phyloP scores from a whole-genome alignment of 2,888 invertebrate species.

The Calephelis perditalis region DNA sequence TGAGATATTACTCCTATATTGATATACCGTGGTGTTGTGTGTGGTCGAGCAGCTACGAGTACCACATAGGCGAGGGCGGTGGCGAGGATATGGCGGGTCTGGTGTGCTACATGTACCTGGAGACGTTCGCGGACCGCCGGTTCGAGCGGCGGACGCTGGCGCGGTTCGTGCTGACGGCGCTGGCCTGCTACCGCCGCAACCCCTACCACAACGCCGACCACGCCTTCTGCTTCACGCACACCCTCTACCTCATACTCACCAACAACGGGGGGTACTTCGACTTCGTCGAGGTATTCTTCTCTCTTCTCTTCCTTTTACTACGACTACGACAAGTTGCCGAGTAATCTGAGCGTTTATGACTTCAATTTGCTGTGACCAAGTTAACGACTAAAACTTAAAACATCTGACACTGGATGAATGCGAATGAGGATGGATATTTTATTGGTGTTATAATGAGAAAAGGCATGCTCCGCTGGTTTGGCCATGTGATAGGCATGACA shows the following conservation, averaged over 20 bases:
- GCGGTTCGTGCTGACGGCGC: conserved; percentile 70
- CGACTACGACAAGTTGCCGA: too few species aligned
- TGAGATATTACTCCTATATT: too few species aligned
- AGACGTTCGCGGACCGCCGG: conserved; percentile 58
- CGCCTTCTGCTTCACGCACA: conserved; percentile 80
- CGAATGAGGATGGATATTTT: too few species aligned
- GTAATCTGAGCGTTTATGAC: too few species aligned
- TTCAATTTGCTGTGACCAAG: too few species aligned
- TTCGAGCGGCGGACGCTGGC: conserved; percentile 54
- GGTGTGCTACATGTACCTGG: conserved; percentile 69
- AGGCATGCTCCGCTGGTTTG: too few species aligned
- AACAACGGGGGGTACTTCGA: conserved; percentile 68
- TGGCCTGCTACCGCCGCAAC: conserved; percentile 68
- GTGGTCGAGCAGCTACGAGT: conserved; percentile 63
- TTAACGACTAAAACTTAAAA: too few species aligned
- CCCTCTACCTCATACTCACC: conserved; percentile 75
- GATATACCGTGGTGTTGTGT: too few species aligned
- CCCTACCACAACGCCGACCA: conserved; percentile 82
- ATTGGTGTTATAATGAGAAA: too few species aligned
- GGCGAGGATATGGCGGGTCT: conserved; percentile 72
- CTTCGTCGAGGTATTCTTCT: conserved; percentile 56
- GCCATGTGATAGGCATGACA: too few species aligned
- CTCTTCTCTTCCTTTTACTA: too few species aligned
- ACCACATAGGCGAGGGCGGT: conserved; percentile 73
- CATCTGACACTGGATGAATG: too few species aligned